Evolutionary conservation across 2,888 invertebrate genomes (phyloP).

Genomic region (Cephus pygmeus): DNA sequence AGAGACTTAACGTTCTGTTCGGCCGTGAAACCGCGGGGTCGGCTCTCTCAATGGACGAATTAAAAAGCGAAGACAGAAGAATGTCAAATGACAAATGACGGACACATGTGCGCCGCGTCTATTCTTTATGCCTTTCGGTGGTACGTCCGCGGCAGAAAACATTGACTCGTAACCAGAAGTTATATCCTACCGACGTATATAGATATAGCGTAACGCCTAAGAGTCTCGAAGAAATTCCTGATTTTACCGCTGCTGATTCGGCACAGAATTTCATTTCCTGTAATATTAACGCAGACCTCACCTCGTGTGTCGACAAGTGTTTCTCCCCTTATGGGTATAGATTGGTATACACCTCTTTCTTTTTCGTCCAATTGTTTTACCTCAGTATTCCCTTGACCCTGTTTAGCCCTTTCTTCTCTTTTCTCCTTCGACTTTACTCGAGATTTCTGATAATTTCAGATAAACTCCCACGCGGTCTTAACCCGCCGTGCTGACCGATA

Average conservation of each 20-base stretch:
- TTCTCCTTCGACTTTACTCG: not conserved
- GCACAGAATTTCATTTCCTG: not conserved
- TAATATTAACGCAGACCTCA: not conserved
- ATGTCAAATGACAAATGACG: slow-evolving; percentile 56
- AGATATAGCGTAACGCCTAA: not conserved
- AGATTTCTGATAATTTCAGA: not conserved
- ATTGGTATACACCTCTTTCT: not conserved
- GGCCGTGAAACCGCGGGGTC: slow-evolving; percentile 31
- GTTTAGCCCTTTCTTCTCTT: not conserved
- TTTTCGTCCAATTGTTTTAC: not conserved
- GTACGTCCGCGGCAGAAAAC: slow-evolving; percentile 18
- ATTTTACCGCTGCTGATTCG: not conserved
- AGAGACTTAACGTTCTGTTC: slow-evolving; percentile 2
- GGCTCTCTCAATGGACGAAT: slow-evolving; percentile 40
- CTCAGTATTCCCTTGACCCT: not conserved
- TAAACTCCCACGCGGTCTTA: slow-evolving; percentile 38
- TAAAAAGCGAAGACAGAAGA: slow-evolving; percentile 51
- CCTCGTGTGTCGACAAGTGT: not conserved
- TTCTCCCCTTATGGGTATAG: not conserved
- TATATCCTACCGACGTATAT: not conserved
- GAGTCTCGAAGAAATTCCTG: not conserved
- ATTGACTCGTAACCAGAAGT: slow-evolving; percentile 16
- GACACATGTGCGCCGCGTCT: slow-evolving; percentile 45
- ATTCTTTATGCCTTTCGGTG: slow-evolving; percentile 23
- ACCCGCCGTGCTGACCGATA: slow-evolving; percentile 29